Conservation (phyloP, 2,888 invertebrate genomes). For the Theretra japonica region DNA sequence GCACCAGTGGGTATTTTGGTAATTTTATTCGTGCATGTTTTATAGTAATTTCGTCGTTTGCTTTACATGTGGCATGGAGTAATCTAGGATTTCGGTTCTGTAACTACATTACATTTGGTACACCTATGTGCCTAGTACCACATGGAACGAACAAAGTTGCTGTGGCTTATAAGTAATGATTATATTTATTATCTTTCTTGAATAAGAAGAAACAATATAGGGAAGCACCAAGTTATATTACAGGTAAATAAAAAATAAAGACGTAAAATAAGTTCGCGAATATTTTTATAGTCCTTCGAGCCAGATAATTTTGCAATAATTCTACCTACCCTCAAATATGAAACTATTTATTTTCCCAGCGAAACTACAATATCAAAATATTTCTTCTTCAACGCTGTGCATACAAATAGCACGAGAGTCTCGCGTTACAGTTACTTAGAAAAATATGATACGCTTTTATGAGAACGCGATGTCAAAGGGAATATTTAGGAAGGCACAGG, state of each 20-base stretch:
- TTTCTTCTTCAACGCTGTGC: background rate
- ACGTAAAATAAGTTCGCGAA: too few species aligned
- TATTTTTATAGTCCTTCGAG: too few species aligned
- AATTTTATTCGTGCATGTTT: background rate
- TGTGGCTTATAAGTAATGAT: too few species aligned
- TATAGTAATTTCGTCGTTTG: background rate
- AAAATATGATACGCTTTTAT: conserved; percentile 22
- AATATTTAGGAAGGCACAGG: conserved; percentile 18
- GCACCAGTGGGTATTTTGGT: background rate
- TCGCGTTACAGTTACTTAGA: conserved; percentile 6
- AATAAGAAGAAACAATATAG: too few species aligned
- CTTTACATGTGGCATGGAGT: too few species aligned
- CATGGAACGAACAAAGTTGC: too few species aligned
- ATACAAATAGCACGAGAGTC: background rate
- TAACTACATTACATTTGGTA: background rate
- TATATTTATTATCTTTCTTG: too few species aligned
- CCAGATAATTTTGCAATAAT: background rate
- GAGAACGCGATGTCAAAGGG: conserved; percentile 15
- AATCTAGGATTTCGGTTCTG: too few species aligned
- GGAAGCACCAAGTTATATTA: too few species aligned
- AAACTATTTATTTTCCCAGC: background rate
- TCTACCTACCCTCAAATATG: background rate
- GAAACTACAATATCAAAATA: background rate
- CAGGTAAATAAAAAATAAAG: too few species aligned
- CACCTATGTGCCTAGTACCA: too few species aligned